phyloP scores from a whole-genome alignment of 1,140 invertebrate species.

The Brevipalpus yothersi region DNA sequence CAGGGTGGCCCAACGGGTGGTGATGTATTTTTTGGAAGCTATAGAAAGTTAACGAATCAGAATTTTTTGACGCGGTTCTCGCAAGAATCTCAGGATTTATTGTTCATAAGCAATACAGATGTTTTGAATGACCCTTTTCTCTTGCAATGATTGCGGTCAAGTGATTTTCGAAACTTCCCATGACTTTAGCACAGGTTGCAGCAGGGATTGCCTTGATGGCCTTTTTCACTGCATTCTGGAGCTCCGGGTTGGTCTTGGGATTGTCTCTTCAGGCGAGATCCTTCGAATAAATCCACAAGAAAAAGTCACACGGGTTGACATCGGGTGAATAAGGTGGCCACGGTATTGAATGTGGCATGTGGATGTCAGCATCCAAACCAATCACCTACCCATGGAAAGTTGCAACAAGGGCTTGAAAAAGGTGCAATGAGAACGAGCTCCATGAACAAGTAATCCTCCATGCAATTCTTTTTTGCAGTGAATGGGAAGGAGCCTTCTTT shows the following conservation, averaged over 20 bases:
- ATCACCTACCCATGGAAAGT: not conserved
- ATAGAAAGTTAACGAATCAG: too few species aligned
- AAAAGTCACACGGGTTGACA: not conserved
- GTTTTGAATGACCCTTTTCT: not conserved
- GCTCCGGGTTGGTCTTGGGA: not conserved
- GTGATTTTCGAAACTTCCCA: not conserved
- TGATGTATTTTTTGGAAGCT: too few species aligned
- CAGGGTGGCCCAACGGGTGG: too few species aligned
- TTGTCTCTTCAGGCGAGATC: not conserved
- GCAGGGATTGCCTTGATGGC: not conserved
- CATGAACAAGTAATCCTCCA: not conserved
- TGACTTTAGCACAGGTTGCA: not conserved
- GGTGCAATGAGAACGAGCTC: conserved; percentile 1
- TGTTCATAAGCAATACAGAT: too few species aligned
- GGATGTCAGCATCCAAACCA: not conserved
- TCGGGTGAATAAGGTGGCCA: conserved; percentile 2
- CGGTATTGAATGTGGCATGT: not conserved
- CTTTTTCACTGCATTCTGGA: not conserved
- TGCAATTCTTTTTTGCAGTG: not conserved
- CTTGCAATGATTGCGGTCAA: not conserved
- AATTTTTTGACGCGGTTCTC: too few species aligned
- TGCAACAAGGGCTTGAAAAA: not conserved
- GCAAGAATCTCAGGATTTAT: too few species aligned
- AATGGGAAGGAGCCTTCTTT: not conserved
- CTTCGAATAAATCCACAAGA: not conserved